phyloP scores from a whole-genome alignment of 2,113 vertebrate genomes.

The Montifringilla adamsi region DNA sequence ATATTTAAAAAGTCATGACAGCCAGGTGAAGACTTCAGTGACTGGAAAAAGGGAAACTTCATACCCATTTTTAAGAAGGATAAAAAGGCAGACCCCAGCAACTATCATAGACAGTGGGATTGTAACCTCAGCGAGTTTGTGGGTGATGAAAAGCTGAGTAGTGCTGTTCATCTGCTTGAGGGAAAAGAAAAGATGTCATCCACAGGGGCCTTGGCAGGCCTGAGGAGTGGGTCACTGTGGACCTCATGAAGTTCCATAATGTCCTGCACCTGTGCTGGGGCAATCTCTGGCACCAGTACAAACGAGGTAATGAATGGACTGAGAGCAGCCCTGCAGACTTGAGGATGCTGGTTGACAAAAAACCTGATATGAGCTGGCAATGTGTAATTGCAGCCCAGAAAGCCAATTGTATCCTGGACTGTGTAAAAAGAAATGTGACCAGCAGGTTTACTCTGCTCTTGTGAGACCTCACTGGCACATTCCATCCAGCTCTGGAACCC shows the following conservation, averaged over 20 bases:
- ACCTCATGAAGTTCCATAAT: background rate
- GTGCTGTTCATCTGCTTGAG: background rate
- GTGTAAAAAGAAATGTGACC: background rate
- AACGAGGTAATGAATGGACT: background rate
- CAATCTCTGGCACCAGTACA: background rate
- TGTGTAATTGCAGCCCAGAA: background rate
- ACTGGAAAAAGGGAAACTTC: background rate
- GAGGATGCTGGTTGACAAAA: background rate
- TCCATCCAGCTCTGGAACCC: background rate
- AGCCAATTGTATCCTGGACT: background rate
- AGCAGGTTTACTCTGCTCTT: background rate
- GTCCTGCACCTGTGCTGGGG: background rate
- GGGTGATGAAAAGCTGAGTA: background rate
- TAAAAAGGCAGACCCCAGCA: background rate
- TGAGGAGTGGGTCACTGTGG: background rate
- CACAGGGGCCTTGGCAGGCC: background rate
- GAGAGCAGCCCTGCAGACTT: background rate
- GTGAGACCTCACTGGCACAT: background rate
- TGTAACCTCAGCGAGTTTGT: background rate
- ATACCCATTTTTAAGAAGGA: background rate
- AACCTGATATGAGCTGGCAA: background rate
- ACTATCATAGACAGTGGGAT: background rate
- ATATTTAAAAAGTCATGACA: background rate
- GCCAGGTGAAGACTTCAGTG: background rate
- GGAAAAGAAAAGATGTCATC: background rate